Evolutionary conservation across 53 echinoderm and acorn worm species (phyloP), one percentile per base, ranked within the genome.

Genomic region (Henricia sp.): DNA sequence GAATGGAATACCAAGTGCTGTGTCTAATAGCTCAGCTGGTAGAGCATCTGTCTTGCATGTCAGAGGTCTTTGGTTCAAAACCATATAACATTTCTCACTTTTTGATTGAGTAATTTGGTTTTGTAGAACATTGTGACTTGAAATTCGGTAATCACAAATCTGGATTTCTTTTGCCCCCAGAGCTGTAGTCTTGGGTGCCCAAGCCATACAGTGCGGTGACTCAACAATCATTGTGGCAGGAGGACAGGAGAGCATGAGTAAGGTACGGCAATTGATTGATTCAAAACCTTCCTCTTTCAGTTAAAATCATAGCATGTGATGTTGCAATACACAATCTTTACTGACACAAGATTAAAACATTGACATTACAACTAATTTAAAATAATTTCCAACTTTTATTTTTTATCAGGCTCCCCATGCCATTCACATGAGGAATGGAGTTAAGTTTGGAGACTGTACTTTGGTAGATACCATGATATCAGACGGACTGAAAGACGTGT

Each of bases 201-300:
- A 97, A 74, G 94, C 97, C 9, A 90, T 97, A 50, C 72, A 74
- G 52, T 84, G 91, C 17, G 92, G 90, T n/a, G 96, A 96, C 68
- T 80, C 97, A 5, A 77, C 76, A 44, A 84, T 97, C 19, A 92
- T 97, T 4, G 90, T 94, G 19, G 92, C 92, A 58, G 94, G 97
- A 30, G 97, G 97, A 2, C 97, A 97, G 44, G 97, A 97, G 43
- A 88, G 91, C 23, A 93, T 97, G 97, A 94, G 94, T 54, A 87
- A 90, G 92, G 97, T 97, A 42, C 35, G 89, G 37, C 21, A 19
- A 4, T 27, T 27, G 25, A 68, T 30, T 11, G 11, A 5, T 30
- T 30, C 4, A 3, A 26, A 60, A 34, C 3, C 64, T 4, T 19
- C 19, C n/a, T 56, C 27, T 9, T 53, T 53, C 17, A 56, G 1